phyloP scores from a whole-genome alignment of 2,113 vertebrate species.

The Morone chrysops region DNA sequence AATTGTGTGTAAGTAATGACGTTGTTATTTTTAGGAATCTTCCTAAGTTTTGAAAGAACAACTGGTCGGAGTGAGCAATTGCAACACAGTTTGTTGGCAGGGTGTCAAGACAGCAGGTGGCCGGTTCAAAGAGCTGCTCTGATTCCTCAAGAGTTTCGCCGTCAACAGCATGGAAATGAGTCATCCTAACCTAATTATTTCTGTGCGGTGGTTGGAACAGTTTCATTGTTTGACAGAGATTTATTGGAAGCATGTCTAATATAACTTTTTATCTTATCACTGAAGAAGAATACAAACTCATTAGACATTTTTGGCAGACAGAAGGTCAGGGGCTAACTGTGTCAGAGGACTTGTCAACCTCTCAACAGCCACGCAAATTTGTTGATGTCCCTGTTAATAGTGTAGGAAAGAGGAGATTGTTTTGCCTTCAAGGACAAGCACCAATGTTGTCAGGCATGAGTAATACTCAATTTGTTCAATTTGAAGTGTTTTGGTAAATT shows the following conservation, averaged over 20 bases:
- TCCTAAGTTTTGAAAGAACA: neutral
- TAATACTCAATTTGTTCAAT: neutral
- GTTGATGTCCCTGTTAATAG: neutral
- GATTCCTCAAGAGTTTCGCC: neutral
- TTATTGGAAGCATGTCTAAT: neutral
- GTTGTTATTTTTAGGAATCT: neutral
- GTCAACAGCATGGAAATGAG: constrained; percentile 12
- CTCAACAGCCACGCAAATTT: neutral
- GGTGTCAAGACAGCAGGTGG: constrained; percentile 16
- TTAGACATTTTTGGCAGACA: neutral
- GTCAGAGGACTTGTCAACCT: neutral
- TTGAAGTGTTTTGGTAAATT: constrained; percentile 2
- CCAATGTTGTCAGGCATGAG: neutral
- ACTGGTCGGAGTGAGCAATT: neutral
- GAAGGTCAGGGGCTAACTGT: neutral
- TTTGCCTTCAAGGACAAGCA: neutral
- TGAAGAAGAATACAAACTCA: neutral
- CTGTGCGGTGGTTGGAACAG: neutral
- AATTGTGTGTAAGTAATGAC: neutral
- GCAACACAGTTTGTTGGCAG: neutral
- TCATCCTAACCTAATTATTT: constrained; percentile 15
- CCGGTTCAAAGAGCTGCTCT: constrained; percentile 6
- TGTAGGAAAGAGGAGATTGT: neutral
- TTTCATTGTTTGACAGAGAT: neutral
- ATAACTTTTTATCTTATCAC: neutral